phyloP scores from a whole-genome alignment of 2,888 invertebrate genomes.

The Caradrina kadenii region DNA sequence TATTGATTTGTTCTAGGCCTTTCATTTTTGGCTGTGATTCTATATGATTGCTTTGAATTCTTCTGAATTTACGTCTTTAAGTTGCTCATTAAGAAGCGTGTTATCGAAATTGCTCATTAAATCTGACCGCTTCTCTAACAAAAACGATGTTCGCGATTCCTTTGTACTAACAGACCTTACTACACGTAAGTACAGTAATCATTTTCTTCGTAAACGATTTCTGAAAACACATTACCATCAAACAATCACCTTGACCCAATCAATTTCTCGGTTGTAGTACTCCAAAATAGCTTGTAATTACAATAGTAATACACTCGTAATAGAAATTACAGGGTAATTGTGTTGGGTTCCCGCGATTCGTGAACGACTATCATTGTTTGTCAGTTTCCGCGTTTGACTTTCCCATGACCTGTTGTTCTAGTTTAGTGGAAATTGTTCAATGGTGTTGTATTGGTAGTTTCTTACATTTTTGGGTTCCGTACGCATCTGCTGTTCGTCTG shows the following conservation, averaged over 20 bases:
- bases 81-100: conserved; percentile 4
- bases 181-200: conserved; percentile 17
- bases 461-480: conserved; percentile 41
- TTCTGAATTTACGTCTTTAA: not conserved
- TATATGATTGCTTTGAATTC: not conserved
- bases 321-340: conserved; percentile 62
- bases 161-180: conserved; percentile 16
- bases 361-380: conserved; percentile 66
- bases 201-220: conserved; percentile 19
- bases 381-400: conserved; percentile 72
- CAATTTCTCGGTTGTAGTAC: conserved; percentile 48
- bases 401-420: conserved; percentile 77
- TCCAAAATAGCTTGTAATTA: conserved; percentile 53
- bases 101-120: conserved; percentile 4
- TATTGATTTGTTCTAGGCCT: too few species aligned
- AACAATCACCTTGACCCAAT: conserved; percentile 37
- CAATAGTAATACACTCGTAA: conserved; percentile 53
- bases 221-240: conserved; percentile 31
- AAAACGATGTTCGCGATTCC: conserved; percentile 22
- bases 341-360: conserved; percentile 53
- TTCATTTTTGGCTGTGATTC: not conserved
- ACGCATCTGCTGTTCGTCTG: too few species aligned
- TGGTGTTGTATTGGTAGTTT: conserved; percentile 60
- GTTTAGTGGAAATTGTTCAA: conserved; percentile 71
- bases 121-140: conserved; percentile 1